Evolutionary conservation across 2,888 invertebrate species (phyloP), one percentile per base, ranked within the genome.

Genomic region (Mechanitis messenoides): DNA sequence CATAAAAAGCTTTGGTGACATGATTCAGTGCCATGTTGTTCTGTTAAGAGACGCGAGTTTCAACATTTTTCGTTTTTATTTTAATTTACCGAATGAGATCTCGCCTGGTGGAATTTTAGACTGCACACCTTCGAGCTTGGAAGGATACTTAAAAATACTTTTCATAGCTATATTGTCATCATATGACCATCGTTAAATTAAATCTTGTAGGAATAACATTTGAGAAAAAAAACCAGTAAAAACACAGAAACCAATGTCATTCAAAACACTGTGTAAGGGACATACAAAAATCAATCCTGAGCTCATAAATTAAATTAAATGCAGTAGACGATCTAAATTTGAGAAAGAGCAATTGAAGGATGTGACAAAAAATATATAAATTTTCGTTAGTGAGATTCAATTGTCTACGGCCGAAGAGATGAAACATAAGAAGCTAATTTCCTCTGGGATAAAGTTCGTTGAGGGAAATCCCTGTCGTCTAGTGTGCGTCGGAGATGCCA

Each of bases 371-470:
- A 84, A 83, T 47, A 83, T 80, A 81, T 76, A 77, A 83, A 81
- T 84, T 84, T 79, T 75, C 79, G 71, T 77, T 72, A 72, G 70
- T 69, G 75, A 78, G 78, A 83, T 81, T 80, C 79, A 81, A 83
- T 83, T 80, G 83, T 83, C 78, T 76, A 73, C 72, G 68, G 74
- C 71, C 71, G 68, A 66, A 68, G 63, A 75, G 75, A 79, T 82
- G 78, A 79, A 80, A 83, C 79, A 80, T 78, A 83, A 83, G 81
- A 81, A 81, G 76, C 77, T 84, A 83, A 85, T 87, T 85, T 85
- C 85, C 85, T 85, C 69, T 73, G 83, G 85, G 84, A 84, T 78
- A 74, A 71, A 72, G 72, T 71, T 71, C 73, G 75, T 71, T 73
- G 73, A 72, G 81, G 79, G 77, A 80, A 81, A 80, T 79, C 76